Conservation (phyloP, 2,113 vertebrate genomes). For the Scophthalmus maximus region DNA sequence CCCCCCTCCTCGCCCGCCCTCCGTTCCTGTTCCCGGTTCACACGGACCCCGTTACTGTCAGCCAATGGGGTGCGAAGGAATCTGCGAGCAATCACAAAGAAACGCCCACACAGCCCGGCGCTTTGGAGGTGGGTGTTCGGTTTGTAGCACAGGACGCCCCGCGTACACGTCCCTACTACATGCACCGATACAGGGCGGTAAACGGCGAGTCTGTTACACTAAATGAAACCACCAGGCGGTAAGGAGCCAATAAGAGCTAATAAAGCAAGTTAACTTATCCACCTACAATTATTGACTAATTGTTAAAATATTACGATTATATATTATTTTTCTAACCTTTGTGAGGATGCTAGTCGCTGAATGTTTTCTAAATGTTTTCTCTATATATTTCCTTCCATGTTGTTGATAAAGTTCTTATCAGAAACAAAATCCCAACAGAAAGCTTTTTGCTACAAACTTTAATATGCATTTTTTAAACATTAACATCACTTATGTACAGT, state of each 20-base stretch:
- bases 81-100: conserved; percentile 70
- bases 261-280: conserved; percentile 7
- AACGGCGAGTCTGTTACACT: background rate
- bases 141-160: conserved; percentile 35
- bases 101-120: conserved; percentile 67
- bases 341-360: too few species aligned
- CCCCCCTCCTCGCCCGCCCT: background rate
- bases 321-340: too few species aligned
- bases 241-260: conserved; percentile 1
- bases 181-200: accelerated
- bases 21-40: conserved; percentile 64
- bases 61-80: conserved; percentile 75
- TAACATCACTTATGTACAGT: conserved; percentile 41
- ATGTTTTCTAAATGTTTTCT: too few species aligned
- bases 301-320: background rate
- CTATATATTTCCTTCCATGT: too few species aligned
- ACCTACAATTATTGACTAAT: conserved; percentile 1
- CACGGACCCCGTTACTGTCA: conserved; percentile 62
- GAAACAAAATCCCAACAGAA: background rate
- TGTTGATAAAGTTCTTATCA: background rate
- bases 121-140: conserved; percentile 39
- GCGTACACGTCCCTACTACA: accelerated
- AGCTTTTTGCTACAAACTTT: conserved; percentile 49
- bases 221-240: conserved; percentile 16
- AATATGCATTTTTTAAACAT: conserved; percentile 50